Percentiles rank a stretch among this genome's conserved stretches.
These are phyloP conservation scores for Lithophane leautieri DNA, from an alignment of 2,888 invertebrate species.

Conservation along the genomic window DNA sequence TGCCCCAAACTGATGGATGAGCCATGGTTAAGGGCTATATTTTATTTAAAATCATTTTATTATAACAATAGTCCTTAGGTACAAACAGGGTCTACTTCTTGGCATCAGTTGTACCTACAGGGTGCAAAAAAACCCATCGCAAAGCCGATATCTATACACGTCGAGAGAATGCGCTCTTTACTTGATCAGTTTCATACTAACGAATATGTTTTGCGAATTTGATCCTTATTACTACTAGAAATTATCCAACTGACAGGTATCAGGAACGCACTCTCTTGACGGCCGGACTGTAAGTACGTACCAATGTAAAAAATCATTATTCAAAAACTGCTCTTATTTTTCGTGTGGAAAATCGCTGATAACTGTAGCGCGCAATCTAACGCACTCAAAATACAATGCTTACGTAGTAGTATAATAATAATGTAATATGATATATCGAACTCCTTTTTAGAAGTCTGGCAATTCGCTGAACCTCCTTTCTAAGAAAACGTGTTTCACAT, in stretches of 20 bases:
- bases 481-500: background rate
- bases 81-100: background rate
- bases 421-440: background rate
- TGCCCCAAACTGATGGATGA: slow-evolving; percentile 46
- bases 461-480: background rate
- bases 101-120: background rate
- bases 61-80: background rate
- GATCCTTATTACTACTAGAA: too few species aligned
- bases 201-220: too few species aligned
- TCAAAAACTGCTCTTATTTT: background rate
- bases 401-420: too few species aligned
- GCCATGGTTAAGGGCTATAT: slow-evolving; percentile 41
- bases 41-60: background rate
- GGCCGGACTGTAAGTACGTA: background rate
- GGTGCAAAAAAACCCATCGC: background rate
- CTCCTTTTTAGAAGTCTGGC: background rate
- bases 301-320: background rate
- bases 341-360: background rate
- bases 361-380: background rate
- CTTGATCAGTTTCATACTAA: too few species aligned
- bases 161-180: too few species aligned
- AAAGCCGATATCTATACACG: background rate
- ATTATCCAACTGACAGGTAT: too few species aligned
- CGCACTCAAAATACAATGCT: background rate
- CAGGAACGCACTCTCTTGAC: too few species aligned